Evolutionary conservation across 2,888 invertebrate species (phyloP), one percentile per base, ranked within the genome.

Genomic region (Agriopis leucophaearia): DNA sequence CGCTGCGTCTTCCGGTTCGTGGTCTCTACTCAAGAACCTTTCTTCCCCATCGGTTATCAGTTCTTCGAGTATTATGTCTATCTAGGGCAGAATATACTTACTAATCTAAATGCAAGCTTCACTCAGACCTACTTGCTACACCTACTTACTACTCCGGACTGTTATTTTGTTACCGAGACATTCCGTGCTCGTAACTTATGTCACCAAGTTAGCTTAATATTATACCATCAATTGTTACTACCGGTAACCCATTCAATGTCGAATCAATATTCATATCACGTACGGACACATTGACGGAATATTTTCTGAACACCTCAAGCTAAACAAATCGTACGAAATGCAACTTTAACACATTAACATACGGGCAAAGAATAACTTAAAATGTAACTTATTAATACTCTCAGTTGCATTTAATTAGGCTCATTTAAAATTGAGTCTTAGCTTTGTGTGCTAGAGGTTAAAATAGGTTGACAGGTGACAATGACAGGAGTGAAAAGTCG

Each of bases 381-480:
- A 64, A 67, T 69, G 66, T 66, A 16, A 72, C 48, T 77, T n/a
- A n/a, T 74, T 73, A 72, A 78, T 73, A 77, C 67, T 73, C 73
- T 76, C 76, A 77, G 74, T 75, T 74, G 77, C 64, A 78, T 74
- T 76, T 64, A 38, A 10, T 72, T 75, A 35, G 48, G 51, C 72
- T 72, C 73, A 70, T 74, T 74, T 72, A 48, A 76, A 47, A 78
- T 69, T 78, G 75, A 72, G 72, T 75, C 75, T 63, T 79, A 78
- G 68, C 47, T 35, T 71, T 77, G 78, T 72, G 74, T 78, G 59
- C 57, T 79, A 85, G 69, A 78, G 81, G 77, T 80, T 77, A 79
- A 77, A 78, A 75, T 84, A 64, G 73, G 65, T 71, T 78, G 81
- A 79, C 77, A 78, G 75, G 73, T 74, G 74, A 72, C 60, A 75